Conservation (phyloP, 2,113 vertebrate species). For the Rhinopomastus cyanomelas region DNA sequence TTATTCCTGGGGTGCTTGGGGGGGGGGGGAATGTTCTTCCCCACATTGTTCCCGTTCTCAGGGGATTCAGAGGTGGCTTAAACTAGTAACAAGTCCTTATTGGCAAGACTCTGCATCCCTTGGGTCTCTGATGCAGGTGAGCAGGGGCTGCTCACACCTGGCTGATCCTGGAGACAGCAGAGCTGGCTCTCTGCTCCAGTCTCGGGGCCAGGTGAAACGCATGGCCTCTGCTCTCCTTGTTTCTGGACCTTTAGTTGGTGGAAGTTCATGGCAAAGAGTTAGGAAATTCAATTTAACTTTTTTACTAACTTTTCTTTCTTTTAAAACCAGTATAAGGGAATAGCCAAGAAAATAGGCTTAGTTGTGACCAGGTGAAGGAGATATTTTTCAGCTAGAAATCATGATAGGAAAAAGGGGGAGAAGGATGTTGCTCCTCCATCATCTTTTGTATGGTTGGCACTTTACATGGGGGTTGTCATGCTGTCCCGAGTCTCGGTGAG, state of each 20-base stretch:
- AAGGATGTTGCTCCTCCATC: slow-evolving; percentile 29
- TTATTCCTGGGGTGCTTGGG: background rate
- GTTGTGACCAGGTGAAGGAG: background rate
- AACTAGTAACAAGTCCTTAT: slow-evolving; percentile 3
- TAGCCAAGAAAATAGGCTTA: slow-evolving; percentile 21
- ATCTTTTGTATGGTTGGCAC: slow-evolving; percentile 40
- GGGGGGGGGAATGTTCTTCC: background rate
- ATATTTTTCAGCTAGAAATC: background rate
- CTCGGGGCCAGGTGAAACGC: rapidly evolving
- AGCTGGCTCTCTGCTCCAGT: slow-evolving; percentile 56
- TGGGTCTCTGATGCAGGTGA: background rate
- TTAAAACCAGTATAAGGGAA: background rate
- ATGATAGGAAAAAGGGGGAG: slow-evolving; percentile 23
- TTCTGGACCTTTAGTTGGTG: background rate
- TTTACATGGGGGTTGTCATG: slow-evolving; percentile 18
- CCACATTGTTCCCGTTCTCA: slow-evolving; percentile 33
- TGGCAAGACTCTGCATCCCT: slow-evolving; percentile 21
- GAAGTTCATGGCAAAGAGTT: background rate
- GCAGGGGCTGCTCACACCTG: background rate
- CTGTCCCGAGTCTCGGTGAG: background rate
- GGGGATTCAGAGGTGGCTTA: slow-evolving; percentile 49
- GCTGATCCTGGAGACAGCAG: background rate
- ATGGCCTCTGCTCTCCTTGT: background rate
- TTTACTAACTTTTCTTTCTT: slow-evolving; percentile 40
- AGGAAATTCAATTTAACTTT: slow-evolving; percentile 29